These are phyloP conservation scores for Ifrita kowaldi DNA, from an alignment of 2,113 vertebrate genomes.

Conservation along the genomic window DNA sequence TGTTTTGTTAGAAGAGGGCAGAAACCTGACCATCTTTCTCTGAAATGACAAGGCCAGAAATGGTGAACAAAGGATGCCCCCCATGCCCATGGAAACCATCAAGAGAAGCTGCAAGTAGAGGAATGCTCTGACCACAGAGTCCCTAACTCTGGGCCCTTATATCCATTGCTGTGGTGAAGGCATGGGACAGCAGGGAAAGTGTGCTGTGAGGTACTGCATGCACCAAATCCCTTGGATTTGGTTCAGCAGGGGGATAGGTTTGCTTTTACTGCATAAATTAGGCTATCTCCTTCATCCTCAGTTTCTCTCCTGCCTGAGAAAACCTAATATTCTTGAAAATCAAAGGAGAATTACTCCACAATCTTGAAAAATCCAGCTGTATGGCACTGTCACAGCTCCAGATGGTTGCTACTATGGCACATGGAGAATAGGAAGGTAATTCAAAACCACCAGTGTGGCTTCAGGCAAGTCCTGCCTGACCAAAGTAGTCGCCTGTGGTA, in stretches of 20 bases:
- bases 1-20: not conserved
- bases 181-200: not conserved
- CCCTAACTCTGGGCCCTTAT: not conserved
- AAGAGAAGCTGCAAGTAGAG: accelerated
- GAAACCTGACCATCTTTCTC: not conserved
- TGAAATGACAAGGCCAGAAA: not conserved
- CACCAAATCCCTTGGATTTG: not conserved
- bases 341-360: not conserved
- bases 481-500: not conserved
- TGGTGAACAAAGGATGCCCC: not conserved
- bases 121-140: not conserved
- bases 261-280: not conserved
- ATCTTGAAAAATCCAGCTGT: not conserved
- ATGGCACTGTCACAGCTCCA: not conserved
- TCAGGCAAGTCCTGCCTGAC: not conserved
- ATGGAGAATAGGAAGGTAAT: not conserved
- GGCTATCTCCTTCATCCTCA: not conserved
- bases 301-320: not conserved
- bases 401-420: not conserved
- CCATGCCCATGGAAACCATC: not conserved
- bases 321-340: not conserved
- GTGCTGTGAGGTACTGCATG: not conserved
- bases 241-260: not conserved
- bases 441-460: not conserved
- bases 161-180: not conserved